Percentiles rank a stretch among this genome's conserved stretches.
phyloP scores from a whole-genome alignment of 2,113 vertebrate species.

The Rhea americana region DNA sequence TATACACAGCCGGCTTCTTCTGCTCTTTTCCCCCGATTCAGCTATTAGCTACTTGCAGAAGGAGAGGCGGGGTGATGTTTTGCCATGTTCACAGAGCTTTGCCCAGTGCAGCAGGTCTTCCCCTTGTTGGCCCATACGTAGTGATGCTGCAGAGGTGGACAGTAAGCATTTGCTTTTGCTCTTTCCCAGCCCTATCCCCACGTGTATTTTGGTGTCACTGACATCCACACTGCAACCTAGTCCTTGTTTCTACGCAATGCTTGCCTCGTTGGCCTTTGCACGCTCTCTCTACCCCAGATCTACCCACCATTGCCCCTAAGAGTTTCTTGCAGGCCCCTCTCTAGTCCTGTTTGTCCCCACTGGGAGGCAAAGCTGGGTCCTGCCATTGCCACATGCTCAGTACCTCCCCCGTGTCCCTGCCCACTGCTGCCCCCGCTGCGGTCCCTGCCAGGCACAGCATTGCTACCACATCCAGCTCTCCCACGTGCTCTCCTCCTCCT shows the following conservation, averaged over 20 bases:
- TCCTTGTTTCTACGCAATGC: neutral
- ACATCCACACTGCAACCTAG: neutral
- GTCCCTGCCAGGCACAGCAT: neutral
- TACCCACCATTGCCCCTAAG: no score
- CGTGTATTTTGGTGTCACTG: neutral
- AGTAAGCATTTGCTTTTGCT: neutral
- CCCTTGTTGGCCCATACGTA: neutral
- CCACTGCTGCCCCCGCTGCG: accelerated
- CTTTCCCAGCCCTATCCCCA: neutral
- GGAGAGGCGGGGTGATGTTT: neutral
- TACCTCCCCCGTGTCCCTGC: no score
- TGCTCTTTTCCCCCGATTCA: accelerated
- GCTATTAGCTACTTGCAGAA: neutral
- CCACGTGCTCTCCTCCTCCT: neutral
- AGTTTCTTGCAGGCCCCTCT: no score
- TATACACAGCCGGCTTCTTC: accelerated
- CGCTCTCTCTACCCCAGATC: neutral
- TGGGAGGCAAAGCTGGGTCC: no score
- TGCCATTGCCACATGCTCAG: no score
- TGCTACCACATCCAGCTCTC: neutral
- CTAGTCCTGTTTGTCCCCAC: no score
- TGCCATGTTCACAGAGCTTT: no score
- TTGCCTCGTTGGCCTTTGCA: neutral
- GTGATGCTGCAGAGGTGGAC: accelerated
- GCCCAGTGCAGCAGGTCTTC: neutral